Evolutionary conservation across 2,113 vertebrate genomes (phyloP).

Genomic region (Phrynosoma blainvillii): DNA sequence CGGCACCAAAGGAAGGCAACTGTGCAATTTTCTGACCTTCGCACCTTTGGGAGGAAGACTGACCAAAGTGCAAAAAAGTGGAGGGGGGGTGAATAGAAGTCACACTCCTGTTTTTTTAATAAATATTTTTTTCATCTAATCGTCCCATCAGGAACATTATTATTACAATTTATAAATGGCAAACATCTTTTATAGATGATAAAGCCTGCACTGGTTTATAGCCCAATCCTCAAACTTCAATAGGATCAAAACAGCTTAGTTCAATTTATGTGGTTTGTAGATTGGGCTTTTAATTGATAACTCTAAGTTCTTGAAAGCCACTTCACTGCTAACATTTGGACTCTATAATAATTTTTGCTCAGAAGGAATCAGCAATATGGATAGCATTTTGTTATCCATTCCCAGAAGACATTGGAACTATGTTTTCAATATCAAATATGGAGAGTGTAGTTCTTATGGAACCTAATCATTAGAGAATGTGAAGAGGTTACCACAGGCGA

Average conservation of each 20-base stretch:
- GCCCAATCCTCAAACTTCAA: slow-evolving; percentile 1
- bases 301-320: background rate
- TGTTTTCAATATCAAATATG: background rate
- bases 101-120: background rate
- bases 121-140: background rate
- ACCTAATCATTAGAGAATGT: too few species aligned
- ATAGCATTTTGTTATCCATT: background rate
- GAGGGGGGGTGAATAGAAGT: background rate
- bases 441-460: background rate
- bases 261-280: slow-evolving; percentile 10
- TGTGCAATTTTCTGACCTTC: too few species aligned
- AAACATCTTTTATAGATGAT: slow-evolving; percentile 13
- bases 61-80: too few species aligned
- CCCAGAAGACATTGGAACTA: background rate
- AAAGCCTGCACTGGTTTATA: slow-evolving; percentile 2
- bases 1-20: too few species aligned
- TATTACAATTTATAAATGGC: slow-evolving; percentile 1
- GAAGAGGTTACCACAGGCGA: too few species aligned
- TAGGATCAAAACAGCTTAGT: slow-evolving; percentile 13
- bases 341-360: background rate
- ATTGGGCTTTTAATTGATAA: slow-evolving; percentile 4
- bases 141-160: background rate
- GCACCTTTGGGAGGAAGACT: too few species aligned
- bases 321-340: background rate
- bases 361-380: background rate